Percentiles rank a stretch among this genome's conserved stretches.
Conservation (phyloP, 2,113 vertebrate genomes). For the Cinclus cinclus region DNA sequence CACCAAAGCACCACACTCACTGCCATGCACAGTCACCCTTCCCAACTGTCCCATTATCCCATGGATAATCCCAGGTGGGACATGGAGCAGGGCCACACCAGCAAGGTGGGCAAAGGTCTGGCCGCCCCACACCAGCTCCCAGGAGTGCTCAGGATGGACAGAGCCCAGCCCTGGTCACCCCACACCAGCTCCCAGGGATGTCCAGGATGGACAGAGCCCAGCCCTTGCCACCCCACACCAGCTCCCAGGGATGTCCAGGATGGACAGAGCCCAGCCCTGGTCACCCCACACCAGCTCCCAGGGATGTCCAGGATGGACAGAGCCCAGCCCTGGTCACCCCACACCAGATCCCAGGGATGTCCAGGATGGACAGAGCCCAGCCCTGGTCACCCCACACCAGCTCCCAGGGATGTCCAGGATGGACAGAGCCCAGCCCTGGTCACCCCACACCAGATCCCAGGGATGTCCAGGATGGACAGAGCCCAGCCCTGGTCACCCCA, state of each 20-base stretch:
- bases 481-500: rapidly evolving
- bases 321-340: rapidly evolving
- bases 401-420: rapidly evolving
- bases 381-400: background rate
- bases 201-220: rapidly evolving
- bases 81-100: background rate
- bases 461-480: rapidly evolving
- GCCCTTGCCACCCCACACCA: rapidly evolving
- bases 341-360: rapidly evolving
- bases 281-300: rapidly evolving
- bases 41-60: background rate
- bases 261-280: rapidly evolving
- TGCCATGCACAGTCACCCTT: rapidly evolving
- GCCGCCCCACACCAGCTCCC: rapidly evolving
- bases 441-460: rapidly evolving
- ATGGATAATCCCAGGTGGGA: rapidly evolving
- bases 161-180: background rate
- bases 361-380: background rate
- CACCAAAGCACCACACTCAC: rapidly evolving
- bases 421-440: rapidly evolving
- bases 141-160: rapidly evolving
- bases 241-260: rapidly evolving
- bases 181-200: rapidly evolving
- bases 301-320: rapidly evolving
- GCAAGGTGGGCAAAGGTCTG: background rate